Evolutionary conservation across 1,140 invertebrate genomes (phyloP).

Genomic region (Aphaenogaster floridana): DNA sequence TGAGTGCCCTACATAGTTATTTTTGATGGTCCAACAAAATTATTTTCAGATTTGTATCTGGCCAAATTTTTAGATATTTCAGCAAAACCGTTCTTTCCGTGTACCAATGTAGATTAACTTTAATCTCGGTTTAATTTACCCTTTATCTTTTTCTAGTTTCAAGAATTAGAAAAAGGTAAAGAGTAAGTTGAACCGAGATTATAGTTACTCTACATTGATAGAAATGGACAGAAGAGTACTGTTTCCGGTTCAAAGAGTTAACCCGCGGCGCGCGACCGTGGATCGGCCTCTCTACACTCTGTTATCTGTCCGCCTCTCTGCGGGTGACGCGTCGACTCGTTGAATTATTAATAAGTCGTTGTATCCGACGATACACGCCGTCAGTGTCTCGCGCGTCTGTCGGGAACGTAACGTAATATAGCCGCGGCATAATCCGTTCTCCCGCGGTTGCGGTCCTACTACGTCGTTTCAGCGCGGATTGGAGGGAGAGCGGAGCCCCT

Average conservation of each 20-base stretch:
- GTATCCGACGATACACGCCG: slow-evolving; percentile 35
- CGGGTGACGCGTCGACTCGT: slow-evolving; percentile 35
- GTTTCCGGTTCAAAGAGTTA: slow-evolving; percentile 17
- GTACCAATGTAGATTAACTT: no score
- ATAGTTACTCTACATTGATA: no score
- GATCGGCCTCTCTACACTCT: background rate
- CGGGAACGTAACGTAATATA: slow-evolving; percentile 49
- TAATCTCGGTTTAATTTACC: no score
- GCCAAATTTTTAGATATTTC: no score
- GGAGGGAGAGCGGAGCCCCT: background rate
- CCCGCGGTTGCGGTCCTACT: background rate
- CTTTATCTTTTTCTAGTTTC: no score
- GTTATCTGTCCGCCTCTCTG: background rate
- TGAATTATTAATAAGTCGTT: slow-evolving; percentile 65
- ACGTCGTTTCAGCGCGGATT: background rate
- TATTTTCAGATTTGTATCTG: no score
- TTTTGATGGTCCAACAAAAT: no score
- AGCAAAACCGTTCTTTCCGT: no score
- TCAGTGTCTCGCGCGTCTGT: slow-evolving; percentile 24
- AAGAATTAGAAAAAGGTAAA: no score
- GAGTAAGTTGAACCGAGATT: no score
- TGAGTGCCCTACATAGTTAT: no score
- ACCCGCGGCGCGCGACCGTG: background rate
- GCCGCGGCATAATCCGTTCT: slow-evolving; percentile 29
- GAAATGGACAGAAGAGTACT: background rate